Percentiles rank a stretch among this genome's conserved stretches.
phyloP scores from a whole-genome alignment of 2,113 vertebrate species.

The Sapayoa aenigma region DNA sequence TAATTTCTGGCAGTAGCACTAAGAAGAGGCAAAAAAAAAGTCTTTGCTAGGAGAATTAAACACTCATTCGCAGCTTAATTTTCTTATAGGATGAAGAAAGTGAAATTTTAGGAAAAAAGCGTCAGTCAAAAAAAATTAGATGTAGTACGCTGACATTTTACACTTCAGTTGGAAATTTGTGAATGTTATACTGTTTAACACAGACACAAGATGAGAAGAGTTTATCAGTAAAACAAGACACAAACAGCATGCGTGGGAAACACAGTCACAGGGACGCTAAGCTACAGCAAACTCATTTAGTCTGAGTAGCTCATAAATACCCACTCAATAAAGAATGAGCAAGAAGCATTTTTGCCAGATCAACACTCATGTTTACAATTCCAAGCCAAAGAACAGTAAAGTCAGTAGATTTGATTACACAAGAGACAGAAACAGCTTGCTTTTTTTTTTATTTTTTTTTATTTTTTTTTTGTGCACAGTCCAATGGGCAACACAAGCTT shows the following conservation, averaged over 20 bases:
- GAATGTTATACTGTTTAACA: not conserved
- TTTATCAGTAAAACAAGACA: not conserved
- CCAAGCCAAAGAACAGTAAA: not conserved
- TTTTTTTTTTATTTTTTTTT: too few species aligned
- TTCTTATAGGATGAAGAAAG: not conserved
- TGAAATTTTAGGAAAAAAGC: not conserved
- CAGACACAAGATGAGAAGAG: not conserved
- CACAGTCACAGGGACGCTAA: not conserved
- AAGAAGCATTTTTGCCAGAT: conserved; percentile 1
- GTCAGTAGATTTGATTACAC: not conserved
- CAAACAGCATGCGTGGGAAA: not conserved
- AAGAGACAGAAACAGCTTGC: not conserved
- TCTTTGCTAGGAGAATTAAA: not conserved
- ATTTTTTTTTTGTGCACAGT: not conserved
- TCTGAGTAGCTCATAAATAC: not conserved
- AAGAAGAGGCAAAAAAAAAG: not conserved
- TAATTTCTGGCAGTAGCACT: not conserved
- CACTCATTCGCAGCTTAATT: not conserved
- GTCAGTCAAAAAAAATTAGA: not conserved
- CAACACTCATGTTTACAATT: not conserved
- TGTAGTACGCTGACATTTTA: not conserved
- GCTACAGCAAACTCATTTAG: not conserved
- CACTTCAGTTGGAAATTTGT: not conserved
- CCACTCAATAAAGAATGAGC: not conserved
- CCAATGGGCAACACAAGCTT: not conserved